Conservation (phyloP, 1,140 invertebrate species). For the Gryon sp. region DNA sequence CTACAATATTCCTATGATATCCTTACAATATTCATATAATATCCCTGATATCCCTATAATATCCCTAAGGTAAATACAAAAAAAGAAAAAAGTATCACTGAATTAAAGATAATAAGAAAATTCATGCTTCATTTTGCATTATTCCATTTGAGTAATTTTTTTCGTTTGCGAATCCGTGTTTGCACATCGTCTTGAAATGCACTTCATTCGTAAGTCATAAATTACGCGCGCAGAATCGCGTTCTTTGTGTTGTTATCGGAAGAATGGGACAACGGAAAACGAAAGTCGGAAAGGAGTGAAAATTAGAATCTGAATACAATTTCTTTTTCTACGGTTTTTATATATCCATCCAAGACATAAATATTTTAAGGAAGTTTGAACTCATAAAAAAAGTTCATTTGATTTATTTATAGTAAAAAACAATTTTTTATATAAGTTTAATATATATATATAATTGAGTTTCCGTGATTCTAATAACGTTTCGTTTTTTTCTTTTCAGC, state of each 20-base stretch:
- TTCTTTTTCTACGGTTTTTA: too few species aligned
- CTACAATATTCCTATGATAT: too few species aligned
- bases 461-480: slow-evolving; percentile 3
- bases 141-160: slow-evolving; percentile 32
- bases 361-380: too few species aligned
- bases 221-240: slow-evolving; percentile 18
- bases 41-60: too few species aligned
- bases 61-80: too few species aligned
- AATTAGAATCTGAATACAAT: slow-evolving; percentile 23
- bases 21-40: too few species aligned
- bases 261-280: slow-evolving; percentile 21
- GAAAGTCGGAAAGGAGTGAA: slow-evolving; percentile 18
- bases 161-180: slow-evolving; percentile 18
- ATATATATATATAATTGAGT: too few species aligned
- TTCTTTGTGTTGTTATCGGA: slow-evolving; percentile 37
- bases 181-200: slow-evolving; percentile 32
- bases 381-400: too few species aligned
- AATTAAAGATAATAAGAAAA: slow-evolving; percentile 1
- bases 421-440: too few species aligned
- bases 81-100: slow-evolving; percentile 10
- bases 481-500: too few species aligned
- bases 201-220: slow-evolving; percentile 45
- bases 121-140: slow-evolving; percentile 15
- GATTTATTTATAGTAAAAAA: too few species aligned
- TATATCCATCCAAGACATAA: too few species aligned